Base-by-base conservation (phyloP, 1,140 invertebrate genomes). In the Calephelis virginiensis region DNA sequence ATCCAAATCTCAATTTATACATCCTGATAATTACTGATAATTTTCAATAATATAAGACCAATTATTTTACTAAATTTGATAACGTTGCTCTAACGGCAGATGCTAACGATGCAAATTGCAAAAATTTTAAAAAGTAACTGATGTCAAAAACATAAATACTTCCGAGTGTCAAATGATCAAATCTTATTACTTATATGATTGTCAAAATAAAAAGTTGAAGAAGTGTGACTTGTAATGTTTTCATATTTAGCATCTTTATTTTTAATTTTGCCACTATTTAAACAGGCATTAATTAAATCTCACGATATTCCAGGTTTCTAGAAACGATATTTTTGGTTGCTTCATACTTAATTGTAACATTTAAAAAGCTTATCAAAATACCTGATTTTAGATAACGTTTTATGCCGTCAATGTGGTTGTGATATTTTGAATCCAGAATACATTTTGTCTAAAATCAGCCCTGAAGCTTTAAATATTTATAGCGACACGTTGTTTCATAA, bases 371-470 rank as follows among this genome's bases (percentile, higher is more conserved):
- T 10, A 53, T 10, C 17, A 12, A 37, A 56, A 38, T 11, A 10
- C 17, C 17, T 69, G 66, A 66, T 85, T 89, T 71, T 78, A 89
- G 91, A 91, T 66, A 77, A 73, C 66, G 80, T 92, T 68, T 64
- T 92, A 28, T 92, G 92, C 70, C 82, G 92, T 65, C 63, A 70
- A 61, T 92, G 91, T 75, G 92, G 91, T 9, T 76, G 69, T 74
- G 77, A 90, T 62, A 45, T 92, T 40, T 77, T 83, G 40, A 77
- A 80, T 60, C 72, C 83, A 46, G 68, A 80, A 43, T 64, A 83
- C 50, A 78, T 92, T 61, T 77, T 83, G 43, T 81, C 83, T 47
- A 83, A 86, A 70, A 61, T 70, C 9, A 91, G 90, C 75, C 80
- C 84, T 13, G 67, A 70, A 11, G 85, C 89, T 40, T 59, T 66